phyloP scores from a whole-genome alignment of 1,140 invertebrate genomes.

The Aphaenogaster rudis region DNA sequence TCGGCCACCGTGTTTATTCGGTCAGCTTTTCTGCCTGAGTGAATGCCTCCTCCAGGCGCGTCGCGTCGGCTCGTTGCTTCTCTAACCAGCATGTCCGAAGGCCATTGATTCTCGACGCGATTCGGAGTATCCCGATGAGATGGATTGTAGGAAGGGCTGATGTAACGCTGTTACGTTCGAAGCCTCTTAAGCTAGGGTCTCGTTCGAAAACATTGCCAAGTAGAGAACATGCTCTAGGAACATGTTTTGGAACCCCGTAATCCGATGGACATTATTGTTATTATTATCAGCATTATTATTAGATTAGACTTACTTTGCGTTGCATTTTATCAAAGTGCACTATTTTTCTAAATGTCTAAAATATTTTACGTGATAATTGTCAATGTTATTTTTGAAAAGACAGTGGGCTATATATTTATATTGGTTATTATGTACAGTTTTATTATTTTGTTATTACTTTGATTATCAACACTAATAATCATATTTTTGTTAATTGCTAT shows the following conservation, averaged over 20 bases:
- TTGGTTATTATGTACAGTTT: not conserved
- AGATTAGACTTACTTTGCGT: not conserved
- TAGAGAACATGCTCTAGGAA: not conserved
- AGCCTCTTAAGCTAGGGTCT: slow-evolving; percentile 7
- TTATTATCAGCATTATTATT: not conserved
- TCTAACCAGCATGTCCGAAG: slow-evolving; percentile 12
- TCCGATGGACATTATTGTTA: not conserved
- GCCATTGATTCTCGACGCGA: slow-evolving; percentile 35
- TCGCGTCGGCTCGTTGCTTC: slow-evolving; percentile 7
- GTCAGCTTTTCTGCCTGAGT: slow-evolving; percentile 47
- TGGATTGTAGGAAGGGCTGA: not conserved
- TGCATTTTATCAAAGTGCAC: not conserved
- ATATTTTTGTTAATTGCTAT: not conserved
- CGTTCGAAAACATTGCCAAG: not conserved
- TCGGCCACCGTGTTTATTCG: slow-evolving; percentile 37
- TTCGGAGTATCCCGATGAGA: not conserved
- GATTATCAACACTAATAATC: not conserved
- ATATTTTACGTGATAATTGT: not conserved
- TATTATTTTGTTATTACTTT: not conserved
- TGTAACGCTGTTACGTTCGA: not conserved
- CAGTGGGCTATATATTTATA: not conserved
- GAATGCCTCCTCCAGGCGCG: slow-evolving; percentile 20
- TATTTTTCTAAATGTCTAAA: not conserved
- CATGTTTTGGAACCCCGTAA: not conserved
- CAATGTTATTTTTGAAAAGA: not conserved